A percentile compares a stretch with the other conserved stretches of the same genome.
These are phyloP conservation scores for Liposcelis brunnea DNA, from an alignment of 2,888 invertebrate genomes.

Conservation along the genomic window DNA sequence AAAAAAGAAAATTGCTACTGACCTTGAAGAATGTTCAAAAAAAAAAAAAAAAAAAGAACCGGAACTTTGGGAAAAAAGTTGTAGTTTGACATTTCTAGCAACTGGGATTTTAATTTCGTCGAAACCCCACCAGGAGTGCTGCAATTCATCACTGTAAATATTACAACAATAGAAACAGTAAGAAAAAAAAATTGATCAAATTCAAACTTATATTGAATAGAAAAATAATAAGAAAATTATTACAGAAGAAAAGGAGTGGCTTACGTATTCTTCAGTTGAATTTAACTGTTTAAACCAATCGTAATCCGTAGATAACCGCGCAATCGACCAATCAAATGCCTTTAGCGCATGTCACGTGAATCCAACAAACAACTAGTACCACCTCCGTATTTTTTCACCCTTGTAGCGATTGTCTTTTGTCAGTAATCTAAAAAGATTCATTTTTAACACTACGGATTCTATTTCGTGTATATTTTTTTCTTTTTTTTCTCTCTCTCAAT, in stretches of 20 bases:
- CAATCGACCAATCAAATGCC: background rate
- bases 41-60: conserved; percentile 10
- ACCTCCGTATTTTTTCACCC: too few species aligned
- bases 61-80: conserved; percentile 1
- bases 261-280: background rate
- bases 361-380: too few species aligned
- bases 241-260: conserved; percentile 2
- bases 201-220: conserved; percentile 9
- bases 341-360: background rate
- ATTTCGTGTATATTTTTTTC: too few species aligned
- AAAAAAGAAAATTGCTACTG: conserved; percentile 2
- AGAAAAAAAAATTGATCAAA: conserved; percentile 8
- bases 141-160: background rate
- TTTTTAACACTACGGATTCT: too few species aligned
- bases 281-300: conserved; percentile 2
- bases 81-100: background rate
- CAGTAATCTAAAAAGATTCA: too few species aligned
- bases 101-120: conserved; percentile 7
- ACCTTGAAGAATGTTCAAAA: conserved; percentile 8
- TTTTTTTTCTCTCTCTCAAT: too few species aligned
- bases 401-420: too few species aligned
- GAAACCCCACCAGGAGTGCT: conserved; percentile 13
- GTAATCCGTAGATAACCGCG: background rate
- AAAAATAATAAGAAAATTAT: conserved; percentile 5
- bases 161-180: conserved; percentile 3